A percentile compares a stretch with the other conserved stretches of the same genome.
phyloP scores from a whole-genome alignment of 2,113 vertebrate species.

The Neolamprologus sp. region DNA sequence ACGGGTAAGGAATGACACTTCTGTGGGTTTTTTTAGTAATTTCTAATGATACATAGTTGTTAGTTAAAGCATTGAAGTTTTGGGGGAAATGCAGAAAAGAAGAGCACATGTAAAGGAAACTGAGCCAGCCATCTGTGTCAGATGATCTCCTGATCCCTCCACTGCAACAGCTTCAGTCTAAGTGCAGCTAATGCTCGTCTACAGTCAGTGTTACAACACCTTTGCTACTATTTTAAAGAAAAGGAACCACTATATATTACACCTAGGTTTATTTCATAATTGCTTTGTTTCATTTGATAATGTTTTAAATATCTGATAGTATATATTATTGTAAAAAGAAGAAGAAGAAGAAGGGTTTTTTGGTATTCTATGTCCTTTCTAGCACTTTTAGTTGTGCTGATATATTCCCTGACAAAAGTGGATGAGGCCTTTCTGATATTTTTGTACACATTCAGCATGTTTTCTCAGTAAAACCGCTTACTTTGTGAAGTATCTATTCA shows the following conservation, averaged over 20 bases:
- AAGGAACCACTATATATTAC: not conserved
- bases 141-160: conserved; percentile 60
- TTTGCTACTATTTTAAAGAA: not conserved
- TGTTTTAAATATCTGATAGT: rapidly evolving
- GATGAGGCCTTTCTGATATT: not conserved
- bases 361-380: not conserved
- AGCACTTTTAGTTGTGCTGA: not conserved
- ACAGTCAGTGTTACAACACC: not conserved
- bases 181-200: not conserved
- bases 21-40: not conserved
- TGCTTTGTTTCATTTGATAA: not conserved
- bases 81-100: not conserved
- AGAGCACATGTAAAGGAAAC: not conserved
- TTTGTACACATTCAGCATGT: not conserved
- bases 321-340: not conserved
- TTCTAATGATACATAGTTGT: not conserved
- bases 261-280: not conserved
- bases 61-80: not conserved
- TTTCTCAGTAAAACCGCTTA: not conserved
- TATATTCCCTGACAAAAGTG: not conserved
- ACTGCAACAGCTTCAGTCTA: not conserved
- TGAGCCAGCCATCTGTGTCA: conserved; percentile 1
- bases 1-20: conserved; percentile 22
- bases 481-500: conserved; percentile 16
- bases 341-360: not conserved